Evolutionary conservation across 1,140 invertebrate species (phyloP).

Genomic region (Acyrthosiphon pisum): DNA sequence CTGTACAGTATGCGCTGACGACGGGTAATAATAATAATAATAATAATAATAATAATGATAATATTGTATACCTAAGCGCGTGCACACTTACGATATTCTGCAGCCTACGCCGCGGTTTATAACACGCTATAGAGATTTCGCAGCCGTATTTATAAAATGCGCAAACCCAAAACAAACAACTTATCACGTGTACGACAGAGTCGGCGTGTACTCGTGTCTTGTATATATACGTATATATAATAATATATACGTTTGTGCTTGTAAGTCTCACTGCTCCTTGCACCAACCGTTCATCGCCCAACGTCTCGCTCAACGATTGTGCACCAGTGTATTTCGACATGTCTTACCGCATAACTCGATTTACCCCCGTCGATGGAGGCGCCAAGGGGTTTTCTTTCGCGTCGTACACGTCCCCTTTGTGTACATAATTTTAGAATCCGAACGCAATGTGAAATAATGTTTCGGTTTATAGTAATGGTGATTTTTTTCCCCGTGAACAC

Average conservation of each 20-base stretch:
- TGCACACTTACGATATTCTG: not conserved
- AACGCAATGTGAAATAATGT: not conserved
- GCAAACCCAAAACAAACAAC: not conserved
- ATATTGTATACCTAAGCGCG: not conserved
- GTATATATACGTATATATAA: not conserved
- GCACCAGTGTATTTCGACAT: not conserved
- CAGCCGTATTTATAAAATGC: not conserved
- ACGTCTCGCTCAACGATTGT: not conserved
- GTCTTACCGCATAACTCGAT: not conserved
- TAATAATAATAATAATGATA: not conserved
- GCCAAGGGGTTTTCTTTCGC: not conserved
- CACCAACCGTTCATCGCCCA: not conserved
- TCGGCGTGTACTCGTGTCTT: not conserved
- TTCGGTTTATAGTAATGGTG: not conserved
- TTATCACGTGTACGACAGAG: not conserved
- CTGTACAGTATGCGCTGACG: too few species aligned
- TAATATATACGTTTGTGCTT: not conserved
- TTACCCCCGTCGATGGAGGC: not conserved
- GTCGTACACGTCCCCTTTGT: not conserved
- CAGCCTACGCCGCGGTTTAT: not conserved
- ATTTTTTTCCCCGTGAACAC: not conserved
- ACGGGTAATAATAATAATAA: too few species aligned
- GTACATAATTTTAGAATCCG: not conserved
- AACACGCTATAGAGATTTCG: not conserved
- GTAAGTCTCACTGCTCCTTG: not conserved